A percentile compares a stretch with the other conserved stretches of the same genome.
Evolutionary conservation across 2,797 vertebrate genomes (phyloP).

Genomic region (Pipistrellus pipistrellus): DNA sequence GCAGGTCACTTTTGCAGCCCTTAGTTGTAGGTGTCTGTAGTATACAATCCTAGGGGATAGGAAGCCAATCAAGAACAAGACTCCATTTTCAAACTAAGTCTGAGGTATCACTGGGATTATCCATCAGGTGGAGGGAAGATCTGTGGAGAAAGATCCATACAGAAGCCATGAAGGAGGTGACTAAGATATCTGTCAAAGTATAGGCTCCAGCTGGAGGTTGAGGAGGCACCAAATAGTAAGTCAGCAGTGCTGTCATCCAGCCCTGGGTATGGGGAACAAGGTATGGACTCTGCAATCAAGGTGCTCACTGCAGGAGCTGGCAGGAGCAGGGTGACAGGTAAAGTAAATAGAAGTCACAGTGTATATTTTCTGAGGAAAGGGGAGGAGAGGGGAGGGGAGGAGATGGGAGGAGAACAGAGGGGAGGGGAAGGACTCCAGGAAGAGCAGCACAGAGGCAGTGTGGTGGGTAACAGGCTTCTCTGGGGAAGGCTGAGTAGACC

Average conservation of each 20-base stretch:
- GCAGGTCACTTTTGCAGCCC: not conserved
- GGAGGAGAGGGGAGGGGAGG: not conserved
- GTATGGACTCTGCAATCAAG: not conserved
- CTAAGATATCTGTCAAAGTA: not conserved
- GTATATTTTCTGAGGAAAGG: not conserved
- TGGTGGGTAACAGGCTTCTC: not conserved
- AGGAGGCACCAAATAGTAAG: not conserved
- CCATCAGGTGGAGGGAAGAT: not conserved
- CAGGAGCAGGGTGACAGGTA: not conserved
- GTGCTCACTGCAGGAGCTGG: not conserved
- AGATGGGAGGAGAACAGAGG: not conserved
- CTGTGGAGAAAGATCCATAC: not conserved
- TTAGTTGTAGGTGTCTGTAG: not conserved
- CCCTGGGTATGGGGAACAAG: not conserved
- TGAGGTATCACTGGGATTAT: not conserved
- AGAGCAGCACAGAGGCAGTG: not conserved
- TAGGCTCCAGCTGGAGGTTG: not conserved
- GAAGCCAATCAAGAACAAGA: not conserved
- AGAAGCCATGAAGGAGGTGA: not conserved
- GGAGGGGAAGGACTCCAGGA: not conserved
- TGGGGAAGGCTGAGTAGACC: fast-evolving
- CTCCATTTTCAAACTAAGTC: not conserved
- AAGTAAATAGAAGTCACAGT: not conserved
- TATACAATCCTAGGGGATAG: not conserved
- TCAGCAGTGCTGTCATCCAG: too few species aligned